Base-by-base conservation (phyloP, 1,140 invertebrate genomes). In the Mylabris phalerata region DNA sequence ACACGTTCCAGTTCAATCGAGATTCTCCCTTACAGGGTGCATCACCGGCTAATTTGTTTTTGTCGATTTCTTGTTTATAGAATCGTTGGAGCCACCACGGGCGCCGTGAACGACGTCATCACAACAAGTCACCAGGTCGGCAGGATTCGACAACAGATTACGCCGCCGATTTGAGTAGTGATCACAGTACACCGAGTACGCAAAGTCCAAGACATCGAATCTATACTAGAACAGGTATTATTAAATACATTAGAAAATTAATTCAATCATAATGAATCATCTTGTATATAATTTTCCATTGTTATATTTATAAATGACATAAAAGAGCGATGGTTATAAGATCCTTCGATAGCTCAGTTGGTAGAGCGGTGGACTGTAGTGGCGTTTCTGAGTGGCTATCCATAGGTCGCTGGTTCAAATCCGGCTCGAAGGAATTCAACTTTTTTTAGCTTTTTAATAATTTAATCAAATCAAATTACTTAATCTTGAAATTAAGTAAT, bases 161-260 rank as follows among this genome's bases (percentile, higher is more conserved):
- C 73, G 83, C 84, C 2, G 85, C 84, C 9, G 85, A 88, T 74
- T 83, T 84, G 63, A 87, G 84, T 41, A 86, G 82, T 7, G 85
- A 87, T 59, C 84, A 85, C 61, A 87, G 84, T 64, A 86, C 82
- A 44, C 82, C 81, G 0, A 83, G 81, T 45, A 86, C 83, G 0
- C 84, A 85, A 63, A 86, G 84, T 64, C 86, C 84, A 0, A 77
- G 83, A 7, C 82, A 83, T 57, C 75, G 83, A 7, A 69, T 73
- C 13, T 71, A 79, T 52, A 73, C 63, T 24, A 73, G 73, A 70
- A 75, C 78, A 63, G 79, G 79, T 19, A 19, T 19, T 19, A 19
- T 19, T 1, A 19, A 32, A 5, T 32, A 42, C 5, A 42, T 42
- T n/a, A 10, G 41, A 42, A n/a, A 42, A 42, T 42, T 42, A 42